Base-by-base conservation (phyloP, 2,888 invertebrate genomes). In the Spodoptera picta region DNA sequence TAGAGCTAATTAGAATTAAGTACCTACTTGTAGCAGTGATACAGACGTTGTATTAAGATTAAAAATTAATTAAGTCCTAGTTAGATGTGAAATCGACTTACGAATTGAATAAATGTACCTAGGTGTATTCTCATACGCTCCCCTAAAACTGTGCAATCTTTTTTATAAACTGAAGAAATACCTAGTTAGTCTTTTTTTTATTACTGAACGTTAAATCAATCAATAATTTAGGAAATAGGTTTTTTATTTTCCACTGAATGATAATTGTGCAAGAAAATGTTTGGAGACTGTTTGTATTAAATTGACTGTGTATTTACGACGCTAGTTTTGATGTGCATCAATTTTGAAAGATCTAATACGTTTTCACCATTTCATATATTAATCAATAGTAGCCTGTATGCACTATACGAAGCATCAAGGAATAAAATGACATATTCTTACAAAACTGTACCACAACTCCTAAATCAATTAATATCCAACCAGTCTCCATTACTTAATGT, bases 21-120 rank as follows among this genome's bases (percentile, higher is more conserved):
- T 59, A 59, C 36, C 36, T 36, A 36, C 55, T 53, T 71, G 58
- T 75, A 73, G 58, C 60, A 53, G 65, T 45, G 60, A 58, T 41
- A 66, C 73, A 61, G 67, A 65, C 54, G 57, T 65, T 72, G 71
- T 71, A 71, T 49, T 71, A 75, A 55, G 45, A 60, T 74, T 64
- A 7, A 31, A 57, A 57, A 65, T 59, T 70, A 59, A 59, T 53
- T 48, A 70, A 57, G 53, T 36, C 36, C 36, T 72, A 75, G 65
- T 41, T 71, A 65, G 56, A 51, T 68, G 73, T 73, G 51, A 52
- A 73, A 73, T 54, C 56, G 24, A 65, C 42, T 44, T 68, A 44
- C 51, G 51, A 75, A 64, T 71, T 56, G 43, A 49, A 69, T 52
- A 54, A 56, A 54, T 41, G 11, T 48, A 50, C 44, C 51, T 58